Evolutionary conservation across 2,888 invertebrate genomes (phyloP), one percentile per base, ranked within the genome.

Genomic region (Acrocyrtus sp.): DNA sequence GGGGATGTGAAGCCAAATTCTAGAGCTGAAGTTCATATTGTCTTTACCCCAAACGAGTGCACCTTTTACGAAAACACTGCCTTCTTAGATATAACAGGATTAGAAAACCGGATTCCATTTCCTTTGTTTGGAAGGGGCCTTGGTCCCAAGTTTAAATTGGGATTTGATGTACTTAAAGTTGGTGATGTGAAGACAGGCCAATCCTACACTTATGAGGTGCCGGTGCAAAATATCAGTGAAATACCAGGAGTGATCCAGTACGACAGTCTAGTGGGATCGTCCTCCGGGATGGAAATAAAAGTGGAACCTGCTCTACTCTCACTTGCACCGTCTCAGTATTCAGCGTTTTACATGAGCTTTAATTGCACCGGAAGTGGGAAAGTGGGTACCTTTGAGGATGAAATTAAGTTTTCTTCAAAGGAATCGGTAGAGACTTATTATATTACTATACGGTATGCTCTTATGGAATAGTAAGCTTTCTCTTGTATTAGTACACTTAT

Each of bases 141-240:
- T 5, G 78, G 76, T n/a, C 78, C 80, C 17, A 75, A 75, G 48
- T 79, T 80, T 53, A 62, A 60, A 15, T 65, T 78, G 43, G 76
- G 66, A 1, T 80, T 78, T 62, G 76, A 80, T 50, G 61, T 65
- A 1, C 51, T 78, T 1, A 41, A 75, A 15, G 54, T 77, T 21
- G 76, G 76, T 6, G 53, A 51, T 15, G 63, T 78, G 1, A 68
- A 61, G 34, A 41, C 74, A 6, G 78, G 78, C 15, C 76, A 75
- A 48, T 22, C 45, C 6, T 74, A 78, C 27, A 56, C 56, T 34
- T 78, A 77, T 22, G 78, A 78, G 47, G 69, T 77, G n/a, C 76
- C 76, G 6, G 72, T 78, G 8, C 50, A 54, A 27, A 78, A 78
- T 57, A 48, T 57, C 6, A 70, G 76, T 26, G 69, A 77, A 65